Percentiles rank a stretch among this genome's conserved stretches.
These are phyloP conservation scores for Raillietiella orientalis DNA, from an alignment of 2,888 invertebrate genomes.

Conservation along the genomic window DNA sequence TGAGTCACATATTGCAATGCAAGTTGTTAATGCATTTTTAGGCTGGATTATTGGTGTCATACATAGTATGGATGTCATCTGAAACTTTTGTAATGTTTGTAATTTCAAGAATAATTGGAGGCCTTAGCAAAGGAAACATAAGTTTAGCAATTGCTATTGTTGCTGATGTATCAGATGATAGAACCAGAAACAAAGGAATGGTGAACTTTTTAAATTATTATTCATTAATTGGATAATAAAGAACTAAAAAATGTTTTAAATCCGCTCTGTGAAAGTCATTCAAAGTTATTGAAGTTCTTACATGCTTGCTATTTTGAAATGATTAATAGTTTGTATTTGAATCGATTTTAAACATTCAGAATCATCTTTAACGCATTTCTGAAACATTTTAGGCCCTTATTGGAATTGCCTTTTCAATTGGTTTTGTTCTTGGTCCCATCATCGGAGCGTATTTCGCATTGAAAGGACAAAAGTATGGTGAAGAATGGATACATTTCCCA, in stretches of 20 bases:
- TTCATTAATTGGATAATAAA: constrained; percentile 2
- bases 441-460: constrained; percentile 66
- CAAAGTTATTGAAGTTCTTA: not conserved
- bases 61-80: constrained; percentile 62
- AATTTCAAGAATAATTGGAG: constrained; percentile 64
- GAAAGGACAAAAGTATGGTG: constrained; percentile 6
- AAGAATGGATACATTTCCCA: constrained; percentile 41
- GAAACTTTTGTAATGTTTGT: constrained; percentile 65
- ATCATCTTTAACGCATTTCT: too few species aligned
- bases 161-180: constrained; percentile 53
- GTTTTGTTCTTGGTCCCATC: constrained; percentile 83
- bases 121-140: constrained; percentile 85
- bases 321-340: too few species aligned
- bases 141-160: constrained; percentile 81
- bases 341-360: too few species aligned
- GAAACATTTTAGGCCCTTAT: constrained; percentile 74
- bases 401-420: constrained; percentile 84
- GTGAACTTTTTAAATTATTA: constrained; percentile 16
- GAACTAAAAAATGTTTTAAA: not conserved
- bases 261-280: not conserved
- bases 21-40: constrained; percentile 14
- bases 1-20: constrained; percentile 15
- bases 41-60: constrained; percentile 54
- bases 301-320: too few species aligned
- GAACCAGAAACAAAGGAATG: constrained; percentile 76